These are phyloP conservation scores for Nemopilema nomurai DNA, from an alignment of 30 jellyfish, hydroid and myxozoan genomes.

Conservation along the genomic window DNA sequence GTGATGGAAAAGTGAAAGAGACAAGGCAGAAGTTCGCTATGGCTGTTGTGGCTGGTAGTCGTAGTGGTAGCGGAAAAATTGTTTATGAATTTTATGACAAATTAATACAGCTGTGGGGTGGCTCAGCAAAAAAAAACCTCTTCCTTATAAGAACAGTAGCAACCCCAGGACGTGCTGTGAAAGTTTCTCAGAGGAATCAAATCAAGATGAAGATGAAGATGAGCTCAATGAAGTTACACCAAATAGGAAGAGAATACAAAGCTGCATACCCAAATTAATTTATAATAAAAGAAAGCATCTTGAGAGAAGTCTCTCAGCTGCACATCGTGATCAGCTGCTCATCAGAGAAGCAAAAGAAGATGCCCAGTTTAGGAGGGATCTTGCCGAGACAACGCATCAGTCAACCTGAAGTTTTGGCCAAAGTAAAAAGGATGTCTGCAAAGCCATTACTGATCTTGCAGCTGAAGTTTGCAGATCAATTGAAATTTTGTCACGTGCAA, in stretches of 20 bases:
- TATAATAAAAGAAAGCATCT: constrained; percentile 59
- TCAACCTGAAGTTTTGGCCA: constrained; percentile 51
- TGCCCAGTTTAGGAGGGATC: constrained; percentile 58
- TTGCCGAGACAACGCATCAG: constrained; percentile 43
- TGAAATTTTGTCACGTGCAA: constrained; percentile 52
- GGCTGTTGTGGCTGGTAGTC: constrained; percentile 68
- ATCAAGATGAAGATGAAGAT: constrained; percentile 8
- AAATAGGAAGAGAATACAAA: constrained; percentile 4
- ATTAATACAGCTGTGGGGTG: constrained; percentile 54
- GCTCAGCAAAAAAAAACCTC: constrained; percentile 52
- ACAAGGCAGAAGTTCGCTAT: constrained; percentile 47
- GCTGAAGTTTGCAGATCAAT: constrained; percentile 62
- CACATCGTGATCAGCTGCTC: constrained; percentile 44
- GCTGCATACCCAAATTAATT: constrained; percentile 35
- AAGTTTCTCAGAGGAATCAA: constrained; percentile 20
- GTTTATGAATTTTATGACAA: constrained; percentile 46
- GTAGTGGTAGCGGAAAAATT: constrained; percentile 66
- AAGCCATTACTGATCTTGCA: constrained; percentile 49
- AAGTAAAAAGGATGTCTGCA: constrained; percentile 44
- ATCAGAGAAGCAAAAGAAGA: constrained; percentile 53
- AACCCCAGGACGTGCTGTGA: constrained; percentile 21
- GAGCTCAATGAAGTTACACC: constrained; percentile 30
- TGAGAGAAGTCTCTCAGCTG: constrained; percentile 47
- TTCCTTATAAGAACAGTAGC: constrained; percentile 13
- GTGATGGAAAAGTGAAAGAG: constrained; percentile 63